phyloP scores from a whole-genome alignment of 2,797 vertebrate genomes.

The Gouania willdenowi region DNA sequence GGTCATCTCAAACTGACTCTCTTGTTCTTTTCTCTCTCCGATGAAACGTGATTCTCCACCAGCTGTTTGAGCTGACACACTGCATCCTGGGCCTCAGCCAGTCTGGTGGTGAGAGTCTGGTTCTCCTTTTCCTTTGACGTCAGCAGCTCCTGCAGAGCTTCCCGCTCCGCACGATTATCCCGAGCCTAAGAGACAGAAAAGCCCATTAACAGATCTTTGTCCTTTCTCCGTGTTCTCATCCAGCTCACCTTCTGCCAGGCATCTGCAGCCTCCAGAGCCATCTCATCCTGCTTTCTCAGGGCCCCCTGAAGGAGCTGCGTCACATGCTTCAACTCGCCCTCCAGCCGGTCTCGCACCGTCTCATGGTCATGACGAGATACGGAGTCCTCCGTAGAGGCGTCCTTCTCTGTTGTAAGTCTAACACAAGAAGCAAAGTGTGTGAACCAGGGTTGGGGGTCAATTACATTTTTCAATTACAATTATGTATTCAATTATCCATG shows the following conservation, averaged over 20 bases:
- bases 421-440: too few species aligned
- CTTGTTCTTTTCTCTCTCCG: conserved; percentile 94
- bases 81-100: conserved; percentile 83
- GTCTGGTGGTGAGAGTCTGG: conserved; percentile 73
- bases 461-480: too few species aligned
- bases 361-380: conserved; percentile 78
- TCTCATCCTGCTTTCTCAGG: conserved; percentile 85
- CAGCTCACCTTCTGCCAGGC: conserved; percentile 85
- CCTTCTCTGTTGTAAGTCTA: conserved; percentile 76
- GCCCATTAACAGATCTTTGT: not conserved
- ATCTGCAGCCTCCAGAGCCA: conserved; percentile 80
- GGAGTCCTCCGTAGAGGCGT: conserved; percentile 70
- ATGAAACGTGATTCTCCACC: conserved; percentile 83
- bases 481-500: too few species aligned
- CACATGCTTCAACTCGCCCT: conserved; percentile 78
- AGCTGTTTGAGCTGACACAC: conserved; percentile 84
- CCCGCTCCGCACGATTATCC: conserved; percentile 79
- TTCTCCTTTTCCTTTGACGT: conserved; percentile 83
- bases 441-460: too few species aligned
- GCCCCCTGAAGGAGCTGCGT: conserved; percentile 85
- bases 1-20: conserved; percentile 75
- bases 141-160: conserved; percentile 76
- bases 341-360: conserved; percentile 74
- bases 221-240: conserved; percentile 50
- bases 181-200: conserved; percentile 64